Evolutionary conservation across 2,797 vertebrate genomes (phyloP), one percentile per base, ranked within the genome.

Genomic region (Scomberomorus guttatus): DNA sequence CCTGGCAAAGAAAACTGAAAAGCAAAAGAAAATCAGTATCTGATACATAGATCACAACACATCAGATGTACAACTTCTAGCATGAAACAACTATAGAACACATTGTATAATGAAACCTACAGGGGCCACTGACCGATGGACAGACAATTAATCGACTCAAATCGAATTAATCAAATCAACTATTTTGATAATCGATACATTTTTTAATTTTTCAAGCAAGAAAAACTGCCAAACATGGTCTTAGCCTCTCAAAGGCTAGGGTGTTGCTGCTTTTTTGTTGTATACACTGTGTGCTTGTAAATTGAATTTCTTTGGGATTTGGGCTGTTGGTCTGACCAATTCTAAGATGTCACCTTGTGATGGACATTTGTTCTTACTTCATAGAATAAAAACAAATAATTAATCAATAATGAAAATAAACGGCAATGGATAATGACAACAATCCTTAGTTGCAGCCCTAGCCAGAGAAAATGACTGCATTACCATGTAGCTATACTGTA

Each of bases 41-140:
- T 55, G 6, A 64, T 65, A 39, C 59, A 32, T 50, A 8, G 13
- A 34, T 34, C 51, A 78, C 29, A 51, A 50, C 44, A 52, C n/a
- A 66, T 66, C n/a, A 14, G 11, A 20, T 11, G 1, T 39, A 64
- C 29, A 63, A 6, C 7, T 42, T 64, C 24, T 52, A 48, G 4
- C 3, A 14, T 54, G 7, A 60, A 17, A 18, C 5, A 63, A 39
- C 48, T 50, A 13, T 27, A 12, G 50, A 11, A 24, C 15, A 70
- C 29, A 58, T n/a, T 13, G 4, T 20, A 22, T 24, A 15, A 29
- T 29, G 22, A 25, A 50, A 61, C 9, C 18, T 22, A 34, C 12
- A 6, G 48, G 6, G 15, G 20, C 22, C 25, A 55, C 18, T 46
- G 7, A 34, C 34, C 9, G 2, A 34, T 34, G 34, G 34, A 29